Base-by-base conservation (phyloP, 2,113 vertebrate genomes). In the Tetrax tetrax region DNA sequence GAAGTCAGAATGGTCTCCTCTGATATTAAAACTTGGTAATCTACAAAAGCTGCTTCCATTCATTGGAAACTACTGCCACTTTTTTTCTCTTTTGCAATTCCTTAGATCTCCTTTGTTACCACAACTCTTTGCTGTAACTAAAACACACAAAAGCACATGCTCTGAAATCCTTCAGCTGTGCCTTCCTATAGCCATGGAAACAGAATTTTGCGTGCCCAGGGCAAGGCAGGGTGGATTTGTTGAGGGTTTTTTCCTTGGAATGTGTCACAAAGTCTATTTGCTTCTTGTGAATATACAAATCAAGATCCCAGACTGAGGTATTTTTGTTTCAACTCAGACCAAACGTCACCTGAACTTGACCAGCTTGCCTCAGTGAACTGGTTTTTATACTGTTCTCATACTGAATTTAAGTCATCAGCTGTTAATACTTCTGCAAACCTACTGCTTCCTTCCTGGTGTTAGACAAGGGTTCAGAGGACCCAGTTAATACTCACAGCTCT, bases 401-500 rank as follows among this genome's bases (percentile, higher is more conserved):
- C 88, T 74, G 93, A 97, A 94, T 93, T 92, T 93, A 96, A 95
- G 91, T 74, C 93, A 69, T 95, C 94, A 95, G 89, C 95, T 91
- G 81, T 87, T 96, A 96, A 96, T 95, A 87, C 87, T 70, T 91
- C 87, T 59, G 66, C 91, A 89, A 79, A 96, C 91, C 74, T 65
- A 93, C 96, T 68, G 91, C 85, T 96, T 95, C 93, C 95, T 96
- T 96, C 95, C 95, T 96, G 93, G 75, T 78, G 90, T 95, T 89
- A 97, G 91, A 78, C 31, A 20, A 83, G 72, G 95, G 83, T 96
- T 95, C 89, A 86, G 91, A 93, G 82, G 75, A 75, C 89, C 47
- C 66, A 79, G 89, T 74, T 97, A 97, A 96, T 96, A 45, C 97
- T 85, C 45, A 23, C 71, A 80, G 79, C 84, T 96, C 71, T 45